Evolutionary conservation across 2,888 invertebrate genomes (phyloP).

Genomic region (Lasioglossum zephyrum): DNA sequence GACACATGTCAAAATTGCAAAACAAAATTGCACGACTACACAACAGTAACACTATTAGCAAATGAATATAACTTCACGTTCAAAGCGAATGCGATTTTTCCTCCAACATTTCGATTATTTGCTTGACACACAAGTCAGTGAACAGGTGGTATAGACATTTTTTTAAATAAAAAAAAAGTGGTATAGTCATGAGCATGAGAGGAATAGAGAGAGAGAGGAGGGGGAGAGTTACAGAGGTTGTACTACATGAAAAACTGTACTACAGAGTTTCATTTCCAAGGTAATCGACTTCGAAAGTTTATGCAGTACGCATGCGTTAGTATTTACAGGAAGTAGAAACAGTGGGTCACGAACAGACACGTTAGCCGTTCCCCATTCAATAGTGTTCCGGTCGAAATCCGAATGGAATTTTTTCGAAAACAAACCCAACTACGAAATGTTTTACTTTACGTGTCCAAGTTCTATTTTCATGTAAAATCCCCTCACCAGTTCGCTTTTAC

Average conservation of each 20-base stretch:
- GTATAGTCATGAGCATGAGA: neutral
- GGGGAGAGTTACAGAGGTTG: rapidly evolving
- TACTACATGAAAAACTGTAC: neutral
- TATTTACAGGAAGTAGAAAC: neutral
- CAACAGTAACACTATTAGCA: neutral
- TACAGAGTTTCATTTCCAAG: neutral
- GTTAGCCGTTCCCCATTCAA: neutral
- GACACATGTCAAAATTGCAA: too few relatives aligned
- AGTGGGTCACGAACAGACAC: neutral
- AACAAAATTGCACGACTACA: neutral
- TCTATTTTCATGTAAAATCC: neutral
- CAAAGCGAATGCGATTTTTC: neutral
- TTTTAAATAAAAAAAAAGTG: too few relatives aligned
- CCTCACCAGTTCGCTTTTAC: neutral
- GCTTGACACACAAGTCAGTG: neutral
- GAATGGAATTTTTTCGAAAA: slow-evolving; percentile 5
- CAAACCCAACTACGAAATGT: neutral
- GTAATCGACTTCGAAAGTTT: neutral
- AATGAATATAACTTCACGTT: neutral
- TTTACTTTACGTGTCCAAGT: neutral
- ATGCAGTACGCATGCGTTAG: neutral
- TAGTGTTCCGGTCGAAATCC: neutral
- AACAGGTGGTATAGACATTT: neutral
- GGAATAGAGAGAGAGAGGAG: neutral
- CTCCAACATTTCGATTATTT: neutral